Percentiles rank a stretch among this genome's conserved stretches.
phyloP scores from a whole-genome alignment of 2,797 vertebrate species.

The Scolopax rusticola region DNA sequence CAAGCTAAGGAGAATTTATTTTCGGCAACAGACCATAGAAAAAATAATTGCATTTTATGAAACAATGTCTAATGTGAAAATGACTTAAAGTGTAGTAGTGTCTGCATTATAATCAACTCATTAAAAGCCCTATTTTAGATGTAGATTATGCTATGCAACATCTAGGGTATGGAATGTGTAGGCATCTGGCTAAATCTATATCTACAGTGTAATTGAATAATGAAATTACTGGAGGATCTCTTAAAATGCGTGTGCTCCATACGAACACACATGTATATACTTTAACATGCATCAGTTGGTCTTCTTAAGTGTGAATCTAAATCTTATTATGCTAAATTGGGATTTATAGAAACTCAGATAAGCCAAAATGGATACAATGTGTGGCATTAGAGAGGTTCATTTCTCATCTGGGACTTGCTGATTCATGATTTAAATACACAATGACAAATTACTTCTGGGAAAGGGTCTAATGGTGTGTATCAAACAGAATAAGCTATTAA shows the following conservation, averaged over 20 bases:
- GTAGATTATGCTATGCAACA: background rate
- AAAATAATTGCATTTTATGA: background rate
- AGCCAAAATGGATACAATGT: background rate
- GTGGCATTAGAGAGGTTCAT: background rate
- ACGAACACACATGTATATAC: background rate
- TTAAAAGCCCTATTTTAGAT: background rate
- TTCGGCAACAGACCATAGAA: slow-evolving; percentile 11
- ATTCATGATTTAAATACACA: slow-evolving; percentile 28
- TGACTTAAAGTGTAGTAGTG: background rate
- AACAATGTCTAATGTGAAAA: slow-evolving; percentile 15
- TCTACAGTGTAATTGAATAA: background rate
- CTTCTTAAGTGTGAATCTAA: background rate
- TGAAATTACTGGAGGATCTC: background rate
- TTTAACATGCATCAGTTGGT: background rate
- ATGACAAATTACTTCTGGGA: slow-evolving; percentile 3
- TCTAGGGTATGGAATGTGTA: background rate
- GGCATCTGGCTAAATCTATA: background rate
- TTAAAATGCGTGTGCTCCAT: background rate
- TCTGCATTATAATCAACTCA: background rate
- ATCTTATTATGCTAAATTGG: background rate
- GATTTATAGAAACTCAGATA: background rate
- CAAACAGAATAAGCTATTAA: slow-evolving; percentile 10
- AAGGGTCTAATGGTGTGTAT: background rate
- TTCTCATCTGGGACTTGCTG: slow-evolving; percentile 14
- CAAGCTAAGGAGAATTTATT: slow-evolving; percentile 15